Evolutionary conservation across 2,888 invertebrate genomes (phyloP).

Genomic region (Mesorhabditis sp.): DNA sequence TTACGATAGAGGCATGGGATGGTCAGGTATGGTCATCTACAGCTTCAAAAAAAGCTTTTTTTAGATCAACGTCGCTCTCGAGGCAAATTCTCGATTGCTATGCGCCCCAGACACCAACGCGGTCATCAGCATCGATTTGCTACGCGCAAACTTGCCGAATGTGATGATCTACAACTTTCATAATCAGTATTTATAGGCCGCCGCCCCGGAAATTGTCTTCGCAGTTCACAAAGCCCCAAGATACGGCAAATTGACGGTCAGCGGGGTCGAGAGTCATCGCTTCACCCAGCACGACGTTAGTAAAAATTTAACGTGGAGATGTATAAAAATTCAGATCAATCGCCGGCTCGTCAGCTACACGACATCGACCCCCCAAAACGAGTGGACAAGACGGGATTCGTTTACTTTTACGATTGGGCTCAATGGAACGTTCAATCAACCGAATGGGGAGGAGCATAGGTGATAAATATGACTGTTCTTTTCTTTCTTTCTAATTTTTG

Average conservation of each 20-base stretch:
- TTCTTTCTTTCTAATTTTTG: neutral
- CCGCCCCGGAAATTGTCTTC: constrained; percentile 42
- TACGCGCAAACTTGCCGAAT: constrained; percentile 42
- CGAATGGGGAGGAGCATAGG: constrained; percentile 25
- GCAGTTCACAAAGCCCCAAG: constrained; percentile 34
- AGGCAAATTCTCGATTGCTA: constrained; percentile 32
- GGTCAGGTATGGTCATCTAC: neutral
- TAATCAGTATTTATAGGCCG: constrained; percentile 19
- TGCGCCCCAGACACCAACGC: constrained; percentile 35
- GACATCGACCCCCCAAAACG: constrained; percentile 24
- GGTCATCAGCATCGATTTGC: constrained; percentile 43
- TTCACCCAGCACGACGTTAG: constrained; percentile 36
- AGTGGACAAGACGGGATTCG: constrained; percentile 36
- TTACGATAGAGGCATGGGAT: constrained; percentile 39
- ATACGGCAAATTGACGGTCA: constrained; percentile 38
- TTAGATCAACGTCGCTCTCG: constrained; percentile 16
- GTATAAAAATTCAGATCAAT: constrained; percentile 26
- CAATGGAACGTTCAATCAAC: constrained; percentile 23
- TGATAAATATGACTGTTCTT: constrained; percentile 1
- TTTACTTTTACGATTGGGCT: constrained; percentile 29
- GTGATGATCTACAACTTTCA: constrained; percentile 9
- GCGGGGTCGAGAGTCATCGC: constrained; percentile 21
- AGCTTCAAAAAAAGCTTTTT: neutral
- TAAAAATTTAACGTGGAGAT: neutral
- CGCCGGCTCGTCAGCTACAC: constrained; percentile 32